Evolutionary conservation across 2,797 vertebrate genomes (phyloP).

Genomic region (Protonibea diacanthus): DNA sequence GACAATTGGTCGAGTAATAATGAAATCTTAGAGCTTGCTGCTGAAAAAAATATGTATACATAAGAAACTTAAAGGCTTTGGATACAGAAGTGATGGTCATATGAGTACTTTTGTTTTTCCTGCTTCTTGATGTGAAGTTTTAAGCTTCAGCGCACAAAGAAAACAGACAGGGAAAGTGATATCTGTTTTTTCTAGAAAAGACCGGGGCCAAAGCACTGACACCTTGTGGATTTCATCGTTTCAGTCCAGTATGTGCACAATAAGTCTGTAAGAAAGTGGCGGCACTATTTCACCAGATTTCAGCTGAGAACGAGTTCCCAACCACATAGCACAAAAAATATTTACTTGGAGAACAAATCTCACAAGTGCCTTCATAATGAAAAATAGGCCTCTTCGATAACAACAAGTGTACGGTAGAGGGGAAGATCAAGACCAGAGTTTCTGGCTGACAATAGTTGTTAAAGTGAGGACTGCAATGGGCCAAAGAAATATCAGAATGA

Average conservation of each 20-base stretch:
- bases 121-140: not conserved
- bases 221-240: not conserved
- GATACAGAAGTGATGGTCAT: not conserved
- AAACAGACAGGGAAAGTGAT: slow-evolving; percentile 5
- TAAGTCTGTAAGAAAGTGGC: not conserved
- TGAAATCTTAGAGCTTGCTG: not conserved
- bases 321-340: too few species aligned
- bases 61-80: not conserved
- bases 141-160: not conserved
- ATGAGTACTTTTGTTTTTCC: not conserved
- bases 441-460: too few species aligned
- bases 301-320: too few species aligned
- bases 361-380: too few species aligned
- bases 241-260: not conserved
- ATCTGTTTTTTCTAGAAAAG: not conserved
- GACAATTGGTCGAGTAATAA: not conserved
- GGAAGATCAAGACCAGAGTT: too few species aligned
- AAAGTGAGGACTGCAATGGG: too few species aligned
- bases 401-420: too few species aligned
- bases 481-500: too few species aligned
- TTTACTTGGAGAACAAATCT: too few species aligned
- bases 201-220: not conserved
- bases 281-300: too few species aligned
- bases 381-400: too few species aligned
- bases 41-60: not conserved